Percentiles rank a stretch among this genome's conserved stretches.
Conservation (phyloP, 2,113 vertebrate genomes). For the Sardina pilchardus region DNA sequence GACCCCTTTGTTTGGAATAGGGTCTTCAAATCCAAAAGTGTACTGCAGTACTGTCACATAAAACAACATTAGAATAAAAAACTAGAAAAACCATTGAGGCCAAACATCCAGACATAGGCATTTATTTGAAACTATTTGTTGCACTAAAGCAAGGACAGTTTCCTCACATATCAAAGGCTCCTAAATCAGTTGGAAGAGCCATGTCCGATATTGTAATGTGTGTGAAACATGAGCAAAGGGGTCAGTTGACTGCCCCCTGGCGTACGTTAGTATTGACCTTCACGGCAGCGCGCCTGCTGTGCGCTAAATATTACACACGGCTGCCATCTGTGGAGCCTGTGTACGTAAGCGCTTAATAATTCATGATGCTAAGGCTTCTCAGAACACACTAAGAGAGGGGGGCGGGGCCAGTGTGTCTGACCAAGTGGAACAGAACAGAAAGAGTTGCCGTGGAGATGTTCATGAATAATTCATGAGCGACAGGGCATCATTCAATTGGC, state of each 20-base stretch:
- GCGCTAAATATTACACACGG: constrained; percentile 31
- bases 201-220: not conserved
- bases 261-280: constrained; percentile 15
- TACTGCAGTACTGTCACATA: not conserved
- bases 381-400: constrained; percentile 18
- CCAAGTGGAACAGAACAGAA: constrained; percentile 22
- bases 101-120: not conserved
- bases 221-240: constrained; percentile 13
- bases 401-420: constrained; percentile 28
- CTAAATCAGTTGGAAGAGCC: not conserved
- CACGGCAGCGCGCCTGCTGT: constrained; percentile 15
- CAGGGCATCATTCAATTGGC: not conserved
- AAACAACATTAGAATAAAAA: not conserved
- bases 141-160: not conserved
- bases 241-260: constrained; percentile 21
- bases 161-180: not conserved
- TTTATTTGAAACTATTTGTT: not conserved
- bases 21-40: not conserved
- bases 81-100: not conserved
- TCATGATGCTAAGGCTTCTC: constrained; percentile 35
- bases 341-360: constrained; percentile 26
- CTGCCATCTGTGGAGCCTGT: constrained; percentile 32
- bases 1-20: not conserved
- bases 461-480: constrained; percentile 22
- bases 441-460: constrained; percentile 35